Evolutionary conservation across 2,888 invertebrate species (phyloP).

Genomic region (Tinea pellionella): DNA sequence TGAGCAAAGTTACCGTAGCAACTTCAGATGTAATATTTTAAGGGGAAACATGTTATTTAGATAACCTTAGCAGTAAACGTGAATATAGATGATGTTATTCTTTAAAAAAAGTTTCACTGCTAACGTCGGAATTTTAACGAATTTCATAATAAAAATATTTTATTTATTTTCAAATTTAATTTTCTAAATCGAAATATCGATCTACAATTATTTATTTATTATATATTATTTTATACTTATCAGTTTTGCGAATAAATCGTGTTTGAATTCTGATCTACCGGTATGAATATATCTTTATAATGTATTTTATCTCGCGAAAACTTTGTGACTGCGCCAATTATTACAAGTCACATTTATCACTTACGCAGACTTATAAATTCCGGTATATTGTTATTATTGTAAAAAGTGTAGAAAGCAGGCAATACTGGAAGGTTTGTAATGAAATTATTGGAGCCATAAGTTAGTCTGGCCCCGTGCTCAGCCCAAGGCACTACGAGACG

Average conservation of each 20-base stretch:
- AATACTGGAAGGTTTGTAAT: constrained; percentile 35
- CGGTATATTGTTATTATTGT: too few species aligned
- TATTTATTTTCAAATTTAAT: not conserved
- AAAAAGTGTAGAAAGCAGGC: too few species aligned
- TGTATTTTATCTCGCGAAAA: too few species aligned
- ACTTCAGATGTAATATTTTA: not conserved
- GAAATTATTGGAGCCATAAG: constrained; percentile 38
- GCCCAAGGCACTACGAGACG: constrained; percentile 17
- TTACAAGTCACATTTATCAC: too few species aligned
- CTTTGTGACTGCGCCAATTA: too few species aligned
- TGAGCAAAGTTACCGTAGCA: not conserved
- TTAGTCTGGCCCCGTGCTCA: constrained; percentile 28
- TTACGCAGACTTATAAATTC: too few species aligned
- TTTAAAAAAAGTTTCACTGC: not conserved
- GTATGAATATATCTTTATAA: too few species aligned
- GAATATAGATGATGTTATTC: not conserved
- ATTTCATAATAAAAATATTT: not conserved
- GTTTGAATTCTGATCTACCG: too few species aligned
- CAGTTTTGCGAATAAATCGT: too few species aligned
- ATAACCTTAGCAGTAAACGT: not conserved
- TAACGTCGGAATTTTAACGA: not conserved
- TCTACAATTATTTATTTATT: too few species aligned
- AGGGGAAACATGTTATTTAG: constrained; percentile 4
- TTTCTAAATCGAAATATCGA: too few species aligned
- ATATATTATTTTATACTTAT: too few species aligned